phyloP scores from a whole-genome alignment of 64 coral and sea anemone species.

The Montipora foliosa region DNA sequence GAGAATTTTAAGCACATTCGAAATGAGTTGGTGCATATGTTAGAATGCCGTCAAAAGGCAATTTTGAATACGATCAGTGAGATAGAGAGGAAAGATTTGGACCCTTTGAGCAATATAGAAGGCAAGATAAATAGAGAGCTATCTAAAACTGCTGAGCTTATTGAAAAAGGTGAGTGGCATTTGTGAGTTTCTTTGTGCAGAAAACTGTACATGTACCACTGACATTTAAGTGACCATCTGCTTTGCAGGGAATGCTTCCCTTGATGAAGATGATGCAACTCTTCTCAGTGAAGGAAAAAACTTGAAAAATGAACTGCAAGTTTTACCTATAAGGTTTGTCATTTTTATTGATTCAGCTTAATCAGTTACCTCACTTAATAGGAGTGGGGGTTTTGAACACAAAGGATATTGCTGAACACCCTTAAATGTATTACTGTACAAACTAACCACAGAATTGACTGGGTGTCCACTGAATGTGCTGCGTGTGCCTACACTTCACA shows the following conservation, averaged over 20 bases:
- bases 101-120: slow-evolving; percentile 85
- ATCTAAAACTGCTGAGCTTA: slow-evolving; percentile 66
- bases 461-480: too few species aligned
- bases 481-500: too few species aligned
- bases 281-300: slow-evolving; percentile 70
- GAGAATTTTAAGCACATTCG: slow-evolving; percentile 69
- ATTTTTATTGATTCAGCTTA: background rate
- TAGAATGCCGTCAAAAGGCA: slow-evolving; percentile 56
- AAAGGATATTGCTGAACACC: too few species aligned
- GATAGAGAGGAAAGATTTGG: slow-evolving; percentile 89
- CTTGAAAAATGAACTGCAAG: slow-evolving; percentile 61
- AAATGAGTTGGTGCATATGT: slow-evolving; percentile 68
- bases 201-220: too few species aligned
- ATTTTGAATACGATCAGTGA: slow-evolving; percentile 87
- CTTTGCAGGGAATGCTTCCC: slow-evolving; percentile 65
- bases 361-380: background rate
- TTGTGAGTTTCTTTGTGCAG: background rate
- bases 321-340: slow-evolving; percentile 60
- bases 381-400: too few species aligned
- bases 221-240: too few species aligned
- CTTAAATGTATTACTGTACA: too few species aligned
- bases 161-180: slow-evolving; percentile 68
- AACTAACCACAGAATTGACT: too few species aligned
- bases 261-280: slow-evolving; percentile 81
- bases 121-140: slow-evolving; percentile 89